Percentiles rank a stretch among this genome's conserved stretches.
Conservation (phyloP, 1,140 invertebrate genomes). For the Drosophila elegans region DNA sequence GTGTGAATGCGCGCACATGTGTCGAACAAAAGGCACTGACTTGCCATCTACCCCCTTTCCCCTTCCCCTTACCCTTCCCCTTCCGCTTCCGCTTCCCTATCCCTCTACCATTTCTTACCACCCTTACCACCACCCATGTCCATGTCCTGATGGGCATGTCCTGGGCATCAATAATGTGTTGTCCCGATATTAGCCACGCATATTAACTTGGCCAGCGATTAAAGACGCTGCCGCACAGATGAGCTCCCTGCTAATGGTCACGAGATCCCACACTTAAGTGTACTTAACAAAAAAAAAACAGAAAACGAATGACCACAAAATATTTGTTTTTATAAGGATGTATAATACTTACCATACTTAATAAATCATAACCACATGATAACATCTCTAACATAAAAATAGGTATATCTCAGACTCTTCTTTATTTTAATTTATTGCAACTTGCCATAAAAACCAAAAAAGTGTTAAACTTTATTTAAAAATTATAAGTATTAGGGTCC, state of each 20-base stretch:
- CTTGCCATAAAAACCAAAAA: too few relatives aligned
- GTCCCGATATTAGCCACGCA: conserved; percentile 76
- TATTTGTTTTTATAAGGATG: too few relatives aligned
- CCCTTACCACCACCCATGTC: background rate
- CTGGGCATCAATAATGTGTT: conserved; percentile 72
- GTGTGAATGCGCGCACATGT: conserved; percentile 80
- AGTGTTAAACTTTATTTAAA: too few relatives aligned
- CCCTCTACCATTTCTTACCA: background rate
- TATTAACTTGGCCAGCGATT: conserved; percentile 69
- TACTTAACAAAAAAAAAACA: background rate
- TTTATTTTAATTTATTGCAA: too few relatives aligned
- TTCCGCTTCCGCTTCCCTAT: background rate
- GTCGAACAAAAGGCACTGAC: conserved; percentile 71
- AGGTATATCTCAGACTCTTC: too few relatives aligned
- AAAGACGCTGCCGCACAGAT: conserved; percentile 44
- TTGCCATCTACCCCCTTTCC: conserved; percentile 9
- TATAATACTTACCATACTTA: too few relatives aligned
- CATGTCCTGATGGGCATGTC: conserved; percentile 51
- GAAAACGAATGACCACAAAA: too few relatives aligned
- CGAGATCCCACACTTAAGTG: background rate
- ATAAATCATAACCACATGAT: too few relatives aligned
- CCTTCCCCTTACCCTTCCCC: background rate
- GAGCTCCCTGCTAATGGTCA: conserved; percentile 25
- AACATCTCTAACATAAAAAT: too few relatives aligned
- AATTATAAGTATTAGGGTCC: too few relatives aligned